These are phyloP conservation scores for Plusia festucae DNA, from an alignment of 2,888 invertebrate species.

Conservation along the genomic window DNA sequence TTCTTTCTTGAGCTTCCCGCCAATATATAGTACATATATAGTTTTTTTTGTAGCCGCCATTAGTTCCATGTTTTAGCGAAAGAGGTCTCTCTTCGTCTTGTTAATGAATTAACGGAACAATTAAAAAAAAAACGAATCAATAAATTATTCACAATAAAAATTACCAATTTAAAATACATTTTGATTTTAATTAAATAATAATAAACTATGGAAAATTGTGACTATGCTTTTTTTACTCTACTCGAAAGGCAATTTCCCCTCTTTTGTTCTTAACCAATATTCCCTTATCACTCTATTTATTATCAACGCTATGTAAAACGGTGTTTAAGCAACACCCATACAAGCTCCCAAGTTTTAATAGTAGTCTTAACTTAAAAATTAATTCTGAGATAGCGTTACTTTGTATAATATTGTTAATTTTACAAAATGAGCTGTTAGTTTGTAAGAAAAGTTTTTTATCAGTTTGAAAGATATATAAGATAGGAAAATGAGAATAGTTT, in stretches of 20 bases:
- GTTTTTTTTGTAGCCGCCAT: too few relatives aligned
- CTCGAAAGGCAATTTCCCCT: not conserved
- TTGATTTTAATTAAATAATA: not conserved
- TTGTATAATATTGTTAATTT: conserved; percentile 55
- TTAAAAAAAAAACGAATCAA: too few relatives aligned
- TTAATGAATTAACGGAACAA: too few relatives aligned
- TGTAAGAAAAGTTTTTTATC: conserved; percentile 23
- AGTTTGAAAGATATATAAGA: conserved; percentile 11
- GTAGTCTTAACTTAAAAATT: conserved; percentile 41
- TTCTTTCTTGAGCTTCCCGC: too few relatives aligned
- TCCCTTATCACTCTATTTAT: not conserved
- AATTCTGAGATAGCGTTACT: conserved; percentile 31
- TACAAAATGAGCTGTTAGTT: conserved; percentile 20
- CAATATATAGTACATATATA: too few relatives aligned
- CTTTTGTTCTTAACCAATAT: conserved; percentile 3
- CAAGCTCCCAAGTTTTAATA: conserved; percentile 48
- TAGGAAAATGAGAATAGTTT: not conserved
- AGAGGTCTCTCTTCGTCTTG: too few relatives aligned
- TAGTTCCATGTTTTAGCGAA: too few relatives aligned
- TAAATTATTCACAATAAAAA: too few relatives aligned
- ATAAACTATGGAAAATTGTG: not conserved
- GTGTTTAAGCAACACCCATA: conserved; percentile 25
- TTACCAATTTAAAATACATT: not conserved
- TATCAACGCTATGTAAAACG: conserved; percentile 15
- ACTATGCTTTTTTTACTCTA: conserved; percentile 5